Base-by-base conservation (phyloP, 64 coral and sea anemone species). In the Montipora foliosa region DNA sequence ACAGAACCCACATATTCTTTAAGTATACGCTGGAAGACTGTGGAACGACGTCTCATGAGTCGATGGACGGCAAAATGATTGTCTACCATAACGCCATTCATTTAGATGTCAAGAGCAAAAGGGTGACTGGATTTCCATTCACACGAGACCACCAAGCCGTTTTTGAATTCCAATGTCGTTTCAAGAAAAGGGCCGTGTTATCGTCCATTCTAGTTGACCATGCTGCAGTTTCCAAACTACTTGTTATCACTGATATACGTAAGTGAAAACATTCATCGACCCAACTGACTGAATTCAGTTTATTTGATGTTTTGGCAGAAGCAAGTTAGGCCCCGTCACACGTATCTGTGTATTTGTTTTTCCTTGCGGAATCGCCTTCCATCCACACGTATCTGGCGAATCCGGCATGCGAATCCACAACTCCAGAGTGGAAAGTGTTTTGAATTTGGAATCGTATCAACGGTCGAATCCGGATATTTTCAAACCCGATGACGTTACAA, bases 71-170 rank as follows among this genome's bases (percentile, higher is more conserved):
- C 0, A 69, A 74, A 37, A 92, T 89, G 74, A 29, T 98, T 8
- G 70, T 89, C 45, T 98, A 98, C 78, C 77, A 91, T 69, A 98
- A 98, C 37, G 71, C 70, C 15, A 95, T 98, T 75, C 91, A 79
- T 10, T 75, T 76, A 3, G 79, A 66, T 21, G 78, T 68, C 22
- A 80, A 49, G 48, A 92, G 5, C 8, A 84, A 88, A 17, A 74
- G 81, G 6, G 4, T 1, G 1, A 74, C 61, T 49, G 72, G 87
- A 13, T 89, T 20, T 51, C 13, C 57, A n/a, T 49, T 21, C 3
- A 92, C 93, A 48, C 96, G 96, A 60, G 96, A 95, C 8, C 84
- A 95, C 8, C 69, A 78, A 59, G 93, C 89, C 0, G 45, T 89
- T 1, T 87, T 98, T 71, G 83, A 79, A 8, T 84, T 98, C 79